These are phyloP conservation scores for Trilocha varians DNA, from an alignment of 2,888 invertebrate species.

Conservation along the genomic window DNA sequence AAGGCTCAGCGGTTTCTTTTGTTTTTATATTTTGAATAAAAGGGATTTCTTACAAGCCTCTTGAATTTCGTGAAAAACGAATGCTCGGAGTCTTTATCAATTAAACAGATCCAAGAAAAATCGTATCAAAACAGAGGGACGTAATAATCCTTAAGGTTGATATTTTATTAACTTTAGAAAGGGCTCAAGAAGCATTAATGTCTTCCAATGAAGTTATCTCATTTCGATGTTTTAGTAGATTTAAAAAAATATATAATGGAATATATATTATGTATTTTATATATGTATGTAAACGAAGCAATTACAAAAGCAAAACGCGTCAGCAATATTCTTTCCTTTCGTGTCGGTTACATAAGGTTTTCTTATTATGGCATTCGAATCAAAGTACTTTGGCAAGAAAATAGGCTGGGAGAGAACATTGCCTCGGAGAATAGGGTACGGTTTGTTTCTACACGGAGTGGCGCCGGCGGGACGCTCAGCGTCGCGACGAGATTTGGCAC, in stretches of 20 bases:
- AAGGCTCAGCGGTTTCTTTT: background rate
- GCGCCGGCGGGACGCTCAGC: slow-evolving; percentile 14
- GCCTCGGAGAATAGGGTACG: slow-evolving; percentile 31
- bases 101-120: background rate
- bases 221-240: background rate
- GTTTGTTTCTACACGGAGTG: slow-evolving; percentile 25
- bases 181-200: background rate
- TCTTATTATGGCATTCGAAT: background rate
- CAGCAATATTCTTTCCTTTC: no score
- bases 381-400: slow-evolving; percentile 13
- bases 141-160: background rate
- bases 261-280: no score
- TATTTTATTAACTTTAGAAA: background rate
- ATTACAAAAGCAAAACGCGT: no score
- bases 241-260: no score
- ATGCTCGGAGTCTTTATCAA: background rate
- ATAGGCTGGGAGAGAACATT: slow-evolving; percentile 28
- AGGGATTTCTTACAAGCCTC: background rate
- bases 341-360: no score
- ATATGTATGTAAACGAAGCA: no score
- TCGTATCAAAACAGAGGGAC: no score
- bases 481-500: slow-evolving; percentile 31
- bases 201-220: background rate
- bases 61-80: background rate
- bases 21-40: background rate